Percentiles rank a stretch among this genome's conserved stretches.
These are phyloP conservation scores for Pediacus dermestoides DNA, from an alignment of 2,888 invertebrate genomes.

Conservation along the genomic window DNA sequence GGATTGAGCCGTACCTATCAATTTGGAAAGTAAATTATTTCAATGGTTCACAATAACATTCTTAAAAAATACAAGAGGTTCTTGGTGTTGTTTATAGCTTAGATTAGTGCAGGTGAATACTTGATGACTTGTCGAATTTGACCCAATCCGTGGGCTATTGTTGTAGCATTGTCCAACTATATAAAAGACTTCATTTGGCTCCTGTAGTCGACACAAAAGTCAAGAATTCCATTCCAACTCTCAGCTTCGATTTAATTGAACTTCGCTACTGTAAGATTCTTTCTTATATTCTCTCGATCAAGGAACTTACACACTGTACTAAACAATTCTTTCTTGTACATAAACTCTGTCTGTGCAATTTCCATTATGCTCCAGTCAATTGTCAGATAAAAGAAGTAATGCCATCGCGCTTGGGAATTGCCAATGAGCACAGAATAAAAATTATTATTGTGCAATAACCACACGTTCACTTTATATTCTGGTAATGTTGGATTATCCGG, in stretches of 20 bases:
- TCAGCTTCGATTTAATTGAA: constrained; percentile 44
- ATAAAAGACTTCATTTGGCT: constrained; percentile 49
- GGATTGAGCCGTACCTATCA: constrained; percentile 42
- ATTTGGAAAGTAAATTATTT: constrained; percentile 42
- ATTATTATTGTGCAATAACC: too few relatives aligned
- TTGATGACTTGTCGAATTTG: constrained; percentile 42
- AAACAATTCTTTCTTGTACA: too few relatives aligned
- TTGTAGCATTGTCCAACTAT: constrained; percentile 36
- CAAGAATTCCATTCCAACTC: constrained; percentile 42
- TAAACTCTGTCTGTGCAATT: too few relatives aligned
- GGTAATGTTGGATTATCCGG: too few relatives aligned
- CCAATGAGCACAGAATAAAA: too few relatives aligned
- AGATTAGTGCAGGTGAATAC: constrained; percentile 45
- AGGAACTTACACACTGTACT: too few relatives aligned
- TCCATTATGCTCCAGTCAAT: too few relatives aligned
- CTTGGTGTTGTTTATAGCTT: constrained; percentile 39
- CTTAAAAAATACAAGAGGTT: constrained; percentile 33
- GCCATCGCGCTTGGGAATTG: too few relatives aligned
- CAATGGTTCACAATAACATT: constrained; percentile 35
- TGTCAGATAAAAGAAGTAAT: too few relatives aligned
- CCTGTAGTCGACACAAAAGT: constrained; percentile 44
- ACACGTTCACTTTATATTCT: too few relatives aligned
- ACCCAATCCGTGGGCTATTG: constrained; percentile 32
- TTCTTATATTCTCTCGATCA: too few relatives aligned
- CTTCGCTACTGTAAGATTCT: constrained; percentile 42